phyloP scores from a whole-genome alignment of 2,113 vertebrate genomes.

The Todiramphus saurophagus region DNA sequence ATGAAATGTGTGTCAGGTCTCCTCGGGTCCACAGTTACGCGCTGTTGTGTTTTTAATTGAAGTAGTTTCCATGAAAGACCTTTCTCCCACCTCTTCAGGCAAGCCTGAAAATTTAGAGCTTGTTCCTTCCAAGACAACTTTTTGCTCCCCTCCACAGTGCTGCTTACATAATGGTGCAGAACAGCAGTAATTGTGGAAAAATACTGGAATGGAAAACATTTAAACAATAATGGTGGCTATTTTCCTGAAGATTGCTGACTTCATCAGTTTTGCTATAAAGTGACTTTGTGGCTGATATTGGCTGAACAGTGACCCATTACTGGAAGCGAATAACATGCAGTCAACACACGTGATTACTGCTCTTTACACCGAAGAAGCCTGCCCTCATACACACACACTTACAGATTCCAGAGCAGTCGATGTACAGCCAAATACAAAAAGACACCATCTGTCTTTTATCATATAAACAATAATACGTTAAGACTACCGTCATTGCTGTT shows the following conservation, averaged over 20 bases:
- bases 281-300: neutral
- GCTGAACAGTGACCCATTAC: neutral
- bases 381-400: neutral
- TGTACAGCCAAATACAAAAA: neutral
- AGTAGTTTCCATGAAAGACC: neutral
- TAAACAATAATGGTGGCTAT: neutral
- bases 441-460: neutral
- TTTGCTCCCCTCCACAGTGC: neutral
- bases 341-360: neutral
- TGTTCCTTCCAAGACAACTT: neutral
- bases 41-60: neutral
- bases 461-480: neutral
- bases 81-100: neutral
- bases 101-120: neutral
- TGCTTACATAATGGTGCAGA: neutral
- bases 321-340: neutral
- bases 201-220: neutral
- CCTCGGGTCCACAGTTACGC: neutral
- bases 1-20: slow-evolving; percentile 8
- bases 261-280: neutral
- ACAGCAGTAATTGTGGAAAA: slow-evolving; percentile 1
- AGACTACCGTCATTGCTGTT: neutral
- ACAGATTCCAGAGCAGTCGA: neutral
- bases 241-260: neutral
- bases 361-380: neutral